phyloP scores from a whole-genome alignment of 1,140 invertebrate genomes.

The Pantala flavescens region DNA sequence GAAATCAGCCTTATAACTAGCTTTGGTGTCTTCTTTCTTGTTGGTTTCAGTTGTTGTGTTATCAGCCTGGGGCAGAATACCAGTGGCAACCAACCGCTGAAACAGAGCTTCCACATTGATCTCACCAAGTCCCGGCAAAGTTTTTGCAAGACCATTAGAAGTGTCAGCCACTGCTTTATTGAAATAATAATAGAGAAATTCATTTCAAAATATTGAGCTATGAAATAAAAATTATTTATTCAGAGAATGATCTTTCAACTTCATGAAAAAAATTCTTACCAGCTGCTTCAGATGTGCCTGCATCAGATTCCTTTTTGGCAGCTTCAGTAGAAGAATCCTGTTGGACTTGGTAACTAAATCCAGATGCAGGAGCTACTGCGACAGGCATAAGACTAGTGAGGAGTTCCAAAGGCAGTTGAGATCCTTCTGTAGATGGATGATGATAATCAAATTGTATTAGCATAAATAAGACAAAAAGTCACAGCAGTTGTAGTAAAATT shows the following conservation, averaged over 20 bases:
- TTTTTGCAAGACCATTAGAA: background rate
- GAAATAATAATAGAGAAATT: background rate
- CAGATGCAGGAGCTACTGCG: slow-evolving; percentile 22
- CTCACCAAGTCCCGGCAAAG: slow-evolving; percentile 25
- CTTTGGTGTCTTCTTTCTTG: slow-evolving; percentile 21
- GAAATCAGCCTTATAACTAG: slow-evolving; percentile 12
- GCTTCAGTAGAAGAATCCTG: slow-evolving; percentile 15
- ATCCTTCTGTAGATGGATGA: slow-evolving; percentile 22
- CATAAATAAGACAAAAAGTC: too few relatives aligned
- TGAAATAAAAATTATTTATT: background rate
- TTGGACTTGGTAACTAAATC: slow-evolving; percentile 25
- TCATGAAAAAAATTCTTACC: background rate
- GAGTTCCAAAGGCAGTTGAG: slow-evolving; percentile 41
- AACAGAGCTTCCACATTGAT: slow-evolving; percentile 73
- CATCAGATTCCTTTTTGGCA: background rate
- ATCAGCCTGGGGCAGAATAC: slow-evolving; percentile 54
- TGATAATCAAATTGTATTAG: slow-evolving; percentile 21
- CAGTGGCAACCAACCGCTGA: slow-evolving; percentile 68
- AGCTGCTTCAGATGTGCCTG: background rate
- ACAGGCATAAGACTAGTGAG: slow-evolving; percentile 52
- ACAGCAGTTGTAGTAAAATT: too few relatives aligned
- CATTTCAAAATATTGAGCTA: background rate
- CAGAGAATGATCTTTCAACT: background rate
- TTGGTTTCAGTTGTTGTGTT: slow-evolving; percentile 17
- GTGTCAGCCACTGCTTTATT: background rate